Evolutionary conservation across 2,888 invertebrate species (phyloP), one percentile per base, ranked within the genome.

Genomic region (Chrysolina americana): DNA sequence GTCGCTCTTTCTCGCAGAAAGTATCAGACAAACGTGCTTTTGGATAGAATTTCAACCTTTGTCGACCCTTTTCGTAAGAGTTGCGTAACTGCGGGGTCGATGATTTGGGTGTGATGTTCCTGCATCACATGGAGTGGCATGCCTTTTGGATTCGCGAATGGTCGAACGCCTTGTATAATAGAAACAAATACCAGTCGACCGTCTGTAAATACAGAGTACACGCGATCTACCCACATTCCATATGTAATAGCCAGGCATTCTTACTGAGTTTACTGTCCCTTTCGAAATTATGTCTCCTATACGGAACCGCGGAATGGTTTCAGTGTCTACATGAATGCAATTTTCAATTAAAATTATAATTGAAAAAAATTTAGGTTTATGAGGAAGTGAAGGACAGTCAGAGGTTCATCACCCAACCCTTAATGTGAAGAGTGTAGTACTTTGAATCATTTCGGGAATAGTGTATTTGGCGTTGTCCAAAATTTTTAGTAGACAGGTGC

Each of bases 181-280:
- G 70, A 74, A 73, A 76, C 74, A 56, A 71, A 66, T 71, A 53
- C 74, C 70, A 71, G 74, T 71, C 70, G 71, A 71, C 70, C 74
- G 71, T 64, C 68, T 71, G 74, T 66, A 28, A 36, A 59, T 59
- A 69, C 69, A 68, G 65, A 69, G 78, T 71, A 78, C 76, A 77
- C 76, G 76, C 73, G 76, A 69, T 68, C 21, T 74, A 64, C 41
- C 71, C 63, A 76, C 80, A 81, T 81, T 81, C 81, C 81, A 74
- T 70, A 80, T 65, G 79, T 81, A 80, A 81, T 81, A 76, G 78
- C 79, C 70, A 50, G 70, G 76, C 80, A 81, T 81, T 81, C 81
- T 81, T 79, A 77, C 73, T 70, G 66, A 75, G 68, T 77, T 75
- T 68, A 77, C 74, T 74, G 73, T 77, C 73, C 73, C 74, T 77